Evolutionary conservation across 2,888 invertebrate genomes (phyloP), one percentile per base, ranked within the genome.

Genomic region (Andricus quercusramuli): DNA sequence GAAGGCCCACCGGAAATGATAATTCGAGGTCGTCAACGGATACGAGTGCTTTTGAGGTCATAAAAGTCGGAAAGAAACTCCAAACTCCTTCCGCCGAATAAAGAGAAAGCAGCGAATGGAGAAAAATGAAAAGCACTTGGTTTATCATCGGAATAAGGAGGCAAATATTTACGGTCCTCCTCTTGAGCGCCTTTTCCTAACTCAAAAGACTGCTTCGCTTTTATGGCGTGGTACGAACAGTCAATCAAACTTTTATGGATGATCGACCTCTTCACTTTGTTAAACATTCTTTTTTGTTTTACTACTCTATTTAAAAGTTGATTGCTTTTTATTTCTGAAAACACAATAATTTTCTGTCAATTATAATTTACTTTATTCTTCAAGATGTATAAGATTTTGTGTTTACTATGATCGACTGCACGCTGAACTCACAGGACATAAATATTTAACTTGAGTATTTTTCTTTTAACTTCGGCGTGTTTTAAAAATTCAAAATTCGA

Each of bases 1-100:
- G 29, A 78, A 64, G 70, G 44, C 78, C 66, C 77, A 29, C 70
- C 65, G 78, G 82, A 83, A 83, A 79, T 81, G 82, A 85, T 86
- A 87, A 88, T 88, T 86, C 83, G 78, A 83, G 82, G 79, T 82
- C 86, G 83, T 87, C 86, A 84, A 85, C 87, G 86, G 89, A 88
- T 87, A 87, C 87, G 86, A 88, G 88, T 87, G 86, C 87, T 86
- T 82, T 77, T 82, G 83, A 74, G 83, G 83, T 84, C 87, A 80
- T 88, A 87, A 89, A 89, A 86, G 85, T 70, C 70, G 51, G 29
- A 70, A 51, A 70, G 25, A 51, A 74, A 32, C 56, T 74, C 56
- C 74, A 74, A 37, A 74, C 74, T 56, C 20, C 74, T 56, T 74
- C 32, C 74, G 32, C 56, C 56, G 74, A 74, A 56, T 74, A 56